Conservation (phyloP, 1,140 invertebrate species). For the Megathymus violae region DNA sequence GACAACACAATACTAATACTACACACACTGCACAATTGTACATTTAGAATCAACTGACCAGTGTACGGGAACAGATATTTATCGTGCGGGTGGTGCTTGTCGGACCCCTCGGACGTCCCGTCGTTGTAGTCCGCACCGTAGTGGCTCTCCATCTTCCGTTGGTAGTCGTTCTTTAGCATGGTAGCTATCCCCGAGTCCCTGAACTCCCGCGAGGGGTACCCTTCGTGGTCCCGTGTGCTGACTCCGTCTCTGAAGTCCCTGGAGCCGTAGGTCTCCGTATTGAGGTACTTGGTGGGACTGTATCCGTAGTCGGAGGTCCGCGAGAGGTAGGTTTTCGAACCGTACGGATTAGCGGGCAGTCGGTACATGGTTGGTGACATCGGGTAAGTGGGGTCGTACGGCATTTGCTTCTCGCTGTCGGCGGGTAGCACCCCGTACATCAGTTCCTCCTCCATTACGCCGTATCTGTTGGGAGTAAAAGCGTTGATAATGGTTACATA, state of each 20-base stretch:
- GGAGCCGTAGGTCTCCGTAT: conserved; percentile 69
- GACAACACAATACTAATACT: too few relatives aligned
- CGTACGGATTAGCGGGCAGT: conserved; percentile 73
- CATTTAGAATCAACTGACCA: conserved; percentile 62
- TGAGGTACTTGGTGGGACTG: conserved; percentile 79
- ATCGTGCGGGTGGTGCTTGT: conserved; percentile 89
- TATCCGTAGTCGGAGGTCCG: conserved; percentile 79
- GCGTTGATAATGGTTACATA: too few relatives aligned
- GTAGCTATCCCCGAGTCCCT: conserved; percentile 81
- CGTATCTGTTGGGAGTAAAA: conserved; percentile 74
- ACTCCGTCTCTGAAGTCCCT: conserved; percentile 68
- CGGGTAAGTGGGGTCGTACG: conserved; percentile 79
- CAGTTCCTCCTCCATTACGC: conserved; percentile 77
- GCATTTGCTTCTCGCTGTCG: conserved; percentile 76
- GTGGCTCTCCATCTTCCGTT: conserved; percentile 81
- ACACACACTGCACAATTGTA: too few relatives aligned
- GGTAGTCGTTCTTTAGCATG: conserved; percentile 81
- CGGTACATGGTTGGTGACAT: conserved; percentile 75
- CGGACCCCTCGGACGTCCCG: conserved; percentile 88
- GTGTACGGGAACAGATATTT: conserved; percentile 92
- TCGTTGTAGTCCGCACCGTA: conserved; percentile 84
- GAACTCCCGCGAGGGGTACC: conserved; percentile 85
- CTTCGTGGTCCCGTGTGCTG: conserved; percentile 82
- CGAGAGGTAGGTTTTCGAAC: conserved; percentile 77
- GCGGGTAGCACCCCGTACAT: conserved; percentile 74